Evolutionary conservation across 2,888 invertebrate species (phyloP), one percentile per base, ranked within the genome.

Genomic region (Eupithecia dodoneata): DNA sequence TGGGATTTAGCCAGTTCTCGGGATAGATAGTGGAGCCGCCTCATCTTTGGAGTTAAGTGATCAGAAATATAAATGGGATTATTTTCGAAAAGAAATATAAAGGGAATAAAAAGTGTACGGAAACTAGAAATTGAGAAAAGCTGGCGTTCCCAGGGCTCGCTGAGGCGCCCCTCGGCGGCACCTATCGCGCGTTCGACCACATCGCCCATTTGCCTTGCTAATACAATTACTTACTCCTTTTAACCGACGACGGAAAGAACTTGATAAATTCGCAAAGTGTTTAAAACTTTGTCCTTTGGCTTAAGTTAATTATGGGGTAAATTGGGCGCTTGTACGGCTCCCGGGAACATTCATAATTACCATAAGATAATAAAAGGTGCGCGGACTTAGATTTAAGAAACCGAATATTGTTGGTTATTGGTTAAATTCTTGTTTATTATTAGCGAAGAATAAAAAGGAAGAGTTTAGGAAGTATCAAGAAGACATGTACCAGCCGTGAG

Each of bases 281-380:
- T 78, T 76, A 52, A 74, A 78, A 78, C 75, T 78, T 78, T 63
- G 78, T 41, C 76, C 72, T 73, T 74, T 69, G 18, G 74, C 63
- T 71, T 59, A 72, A 70, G 69, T 74, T 78, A 76, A 76, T 78
- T 78, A 74, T 76, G 72, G 70, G 69, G 70, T 76, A 70, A 49
- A 74, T 74, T 78, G 75, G 63, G 73, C 71, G 78, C 73, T 73
- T 75, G 67, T 71, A 63, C 47, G 49, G 49, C 47, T 47, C 59
- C 59, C 49, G 42, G 63, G 63, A 74, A 49, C 59, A 74, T 63
- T 70, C 47, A 6, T 30, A 47, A 70, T 47, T 70, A 70, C 13
- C 70, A 47, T 49, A 70, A 47, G 47, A 49, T 70, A 30, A 49
- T 69, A 71, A n/a, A 71, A 49, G 30, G 30, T 55, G n/a, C 63